Base-by-base conservation (phyloP, 2,113 vertebrate genomes). In the Mobula hypostoma region DNA sequence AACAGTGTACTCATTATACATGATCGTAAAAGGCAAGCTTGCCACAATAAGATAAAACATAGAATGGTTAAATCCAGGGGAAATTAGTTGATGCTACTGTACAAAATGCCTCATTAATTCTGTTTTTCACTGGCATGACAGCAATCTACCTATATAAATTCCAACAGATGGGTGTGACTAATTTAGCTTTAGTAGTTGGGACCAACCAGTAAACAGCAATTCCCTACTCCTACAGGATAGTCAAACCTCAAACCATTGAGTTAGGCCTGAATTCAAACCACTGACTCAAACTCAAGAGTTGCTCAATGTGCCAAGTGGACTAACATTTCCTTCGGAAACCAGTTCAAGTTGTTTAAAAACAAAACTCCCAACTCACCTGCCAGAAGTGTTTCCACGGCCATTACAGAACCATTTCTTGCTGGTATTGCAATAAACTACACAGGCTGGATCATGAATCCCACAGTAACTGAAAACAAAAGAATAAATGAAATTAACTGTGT, bases 331-430 rank as follows among this genome's bases (percentile, higher is more conserved):
- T 77, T 61, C 17, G 2, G 36, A 48, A 21, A 29, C 24, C 14
- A 9, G 24, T 8, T 56, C 7, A 2, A 85, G 58, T 85, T 85
- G 56, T 40, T 7, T 56, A 6, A 58, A 14, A 9, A 63, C 29
- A n/a, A 58, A 29, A 11, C 79, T 36, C 80, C 74, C 17, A 5
- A 5, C 66, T 95, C 95, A 99, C 99, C 99, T 99, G 97, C 99
- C 99, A 95, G 99, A 99, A 90, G 99, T 99, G 95, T 99, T 99
- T 0, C 99, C 99, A 95, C 99, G 98, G 5, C 99, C 98, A 0
- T 99, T 99, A 94, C 99, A 99, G 97, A 99, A 99, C 99, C 99
- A 99, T 95, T 99, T 99, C 95, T 99, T 99, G 97, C 99, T 99
- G 96, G 99, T 99, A 95, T 99, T 99, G 95, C 99, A 99, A 96